Evolutionary conservation across 2,113 vertebrate genomes (phyloP), one percentile per base, ranked within the genome.

Genomic region (Myocastor coypus): DNA sequence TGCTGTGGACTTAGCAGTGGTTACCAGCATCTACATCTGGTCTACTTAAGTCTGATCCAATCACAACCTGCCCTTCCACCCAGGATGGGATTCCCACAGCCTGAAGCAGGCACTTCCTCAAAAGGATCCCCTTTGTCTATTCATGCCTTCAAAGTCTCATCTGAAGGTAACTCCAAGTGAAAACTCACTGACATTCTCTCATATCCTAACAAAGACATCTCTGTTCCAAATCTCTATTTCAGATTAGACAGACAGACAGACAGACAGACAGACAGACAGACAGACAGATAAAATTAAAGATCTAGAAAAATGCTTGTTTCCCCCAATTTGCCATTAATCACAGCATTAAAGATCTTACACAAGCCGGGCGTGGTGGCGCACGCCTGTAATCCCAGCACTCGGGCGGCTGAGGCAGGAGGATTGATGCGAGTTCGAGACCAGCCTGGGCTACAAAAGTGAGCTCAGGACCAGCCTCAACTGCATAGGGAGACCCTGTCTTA

Each of bases 161-260:
- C 87, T 66, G 92, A 96, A 96, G 42, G 61, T 22, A 90, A 93
- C 61, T 92, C 73, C 61, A 3, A 87, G 64, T 83, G 73, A 87
- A 71, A 92, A 77, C 61, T 94, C 81, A 63, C 28, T 77, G 91
- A 89, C 92, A 89, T 95, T 89, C 91, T 96, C 92, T 84, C 89
- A 87, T 69, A 89, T 32, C 30, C 83, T 61, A 84, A 97, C 97
- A 96, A 97, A 97, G 95, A 64, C 11, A n/a, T 64, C 92, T 96
- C 87, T 98, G 81, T 97, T 85, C 80, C 80, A 94, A 89, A 86
- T 63, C 66, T 92, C 57, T 55, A 13, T 89, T 92, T 95, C 82
- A 85, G 83, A 93, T 95, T 57, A 57, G 55, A 57, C 19, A 57
- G 55, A 55, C 12, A 55, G 52, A 55, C 16, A 55, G 52, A 87